These are phyloP conservation scores for Panthera leo DNA, from an alignment of 2,113 vertebrate genomes.

Conservation along the genomic window DNA sequence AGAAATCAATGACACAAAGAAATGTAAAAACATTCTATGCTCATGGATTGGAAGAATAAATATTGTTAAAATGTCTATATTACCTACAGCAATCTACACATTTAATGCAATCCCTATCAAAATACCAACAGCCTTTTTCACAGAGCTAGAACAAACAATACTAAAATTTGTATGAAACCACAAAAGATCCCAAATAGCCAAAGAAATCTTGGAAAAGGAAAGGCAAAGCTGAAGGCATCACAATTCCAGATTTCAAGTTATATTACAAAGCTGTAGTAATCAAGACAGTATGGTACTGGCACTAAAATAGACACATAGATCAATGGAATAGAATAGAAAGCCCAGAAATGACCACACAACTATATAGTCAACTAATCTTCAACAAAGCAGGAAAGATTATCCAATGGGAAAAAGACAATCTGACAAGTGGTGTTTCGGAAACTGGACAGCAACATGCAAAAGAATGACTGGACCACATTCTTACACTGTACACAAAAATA, in stretches of 20 bases:
- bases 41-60: neutral
- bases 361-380: neutral
- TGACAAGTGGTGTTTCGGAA: neutral
- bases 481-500: neutral
- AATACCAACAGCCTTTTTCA: neutral
- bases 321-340: neutral
- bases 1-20: neutral
- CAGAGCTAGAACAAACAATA: neutral
- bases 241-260: neutral
- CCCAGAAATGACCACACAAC: neutral
- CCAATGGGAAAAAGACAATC: neutral
- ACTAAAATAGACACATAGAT: neutral
- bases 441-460: neutral
- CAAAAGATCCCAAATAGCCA: neutral
- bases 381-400: neutral
- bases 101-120: neutral
- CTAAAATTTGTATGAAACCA: neutral
- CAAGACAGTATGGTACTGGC: neutral
- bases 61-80: neutral
- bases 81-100: neutral
- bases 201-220: neutral
- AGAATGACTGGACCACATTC: neutral
- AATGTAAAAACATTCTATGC: neutral
- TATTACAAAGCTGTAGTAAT: neutral
- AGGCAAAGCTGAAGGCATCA: neutral